Conservation (phyloP, 2,797 vertebrate species). For the Parauchenoglanis ngamensis region DNA sequence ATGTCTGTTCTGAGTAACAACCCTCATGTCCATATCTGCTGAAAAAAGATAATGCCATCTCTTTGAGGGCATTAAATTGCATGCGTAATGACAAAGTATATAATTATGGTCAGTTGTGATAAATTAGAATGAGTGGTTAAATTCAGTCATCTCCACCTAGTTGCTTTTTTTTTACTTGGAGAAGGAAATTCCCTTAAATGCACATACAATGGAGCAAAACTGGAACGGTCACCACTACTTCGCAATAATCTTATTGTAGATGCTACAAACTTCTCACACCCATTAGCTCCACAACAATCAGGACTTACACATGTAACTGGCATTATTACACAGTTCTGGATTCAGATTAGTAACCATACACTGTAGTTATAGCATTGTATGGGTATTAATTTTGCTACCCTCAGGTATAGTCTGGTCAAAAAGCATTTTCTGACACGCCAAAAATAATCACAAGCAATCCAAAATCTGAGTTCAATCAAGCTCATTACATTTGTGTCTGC, state of each 20-base stretch:
- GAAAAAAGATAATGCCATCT: neutral
- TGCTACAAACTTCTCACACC: neutral
- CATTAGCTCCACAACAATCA: neutral
- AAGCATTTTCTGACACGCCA: neutral
- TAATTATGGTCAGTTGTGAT: slow-evolving; percentile 14
- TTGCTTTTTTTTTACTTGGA: neutral
- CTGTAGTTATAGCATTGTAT: neutral
- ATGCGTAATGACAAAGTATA: neutral
- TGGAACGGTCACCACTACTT: too few relatives aligned
- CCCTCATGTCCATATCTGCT: neutral
- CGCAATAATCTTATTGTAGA: neutral
- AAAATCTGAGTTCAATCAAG: neutral
- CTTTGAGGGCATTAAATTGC: neutral
- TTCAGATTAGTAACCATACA: too few relatives aligned
- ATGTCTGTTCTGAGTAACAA: neutral
- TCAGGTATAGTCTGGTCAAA: neutral
- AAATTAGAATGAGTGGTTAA: slow-evolving; percentile 4
- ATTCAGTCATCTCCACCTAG: neutral
- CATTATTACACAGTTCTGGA: neutral
- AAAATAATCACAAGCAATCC: neutral
- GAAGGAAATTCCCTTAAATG: neutral
- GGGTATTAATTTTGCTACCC: neutral
- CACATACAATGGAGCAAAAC: neutral
- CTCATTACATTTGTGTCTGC: too few relatives aligned
- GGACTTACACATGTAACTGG: neutral